These are phyloP conservation scores for Taenioides sp. DNA, from an alignment of 2,797 vertebrate species.

Conservation along the genomic window DNA sequence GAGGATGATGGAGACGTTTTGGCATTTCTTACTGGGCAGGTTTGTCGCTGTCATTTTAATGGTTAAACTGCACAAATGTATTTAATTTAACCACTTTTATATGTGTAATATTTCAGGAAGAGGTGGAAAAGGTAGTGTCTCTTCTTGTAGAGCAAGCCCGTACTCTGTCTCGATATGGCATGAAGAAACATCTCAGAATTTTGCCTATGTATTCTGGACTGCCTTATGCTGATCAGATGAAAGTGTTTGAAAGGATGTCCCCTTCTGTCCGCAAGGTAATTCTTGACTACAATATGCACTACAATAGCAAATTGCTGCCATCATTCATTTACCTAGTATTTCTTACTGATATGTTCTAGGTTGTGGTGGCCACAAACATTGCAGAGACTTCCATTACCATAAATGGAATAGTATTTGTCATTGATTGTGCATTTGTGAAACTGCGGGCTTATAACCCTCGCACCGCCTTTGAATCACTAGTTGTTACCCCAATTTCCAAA, in stretches of 20 bases:
- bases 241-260: conserved; percentile 90
- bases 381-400: conserved; percentile 98
- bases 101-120: conserved; percentile 78
- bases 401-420: conserved; percentile 89
- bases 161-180: conserved; percentile 86
- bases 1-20: conserved; percentile 94
- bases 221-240: conserved; percentile 93
- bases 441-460: conserved; percentile 92
- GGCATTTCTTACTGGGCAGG: conserved; percentile 97
- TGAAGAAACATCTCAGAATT: conserved; percentile 93
- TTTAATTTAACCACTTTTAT: background rate
- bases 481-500: conserved; percentile 95
- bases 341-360: conserved; percentile 68
- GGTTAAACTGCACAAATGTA: background rate
- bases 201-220: conserved; percentile 97
- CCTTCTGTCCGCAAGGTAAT: conserved; percentile 91
- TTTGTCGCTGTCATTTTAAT: conserved; percentile 49
- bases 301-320: background rate
- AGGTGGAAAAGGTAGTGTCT: conserved; percentile 94
- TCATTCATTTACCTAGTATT: background rate
- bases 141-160: conserved; percentile 93
- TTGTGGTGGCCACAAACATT: conserved; percentile 95
- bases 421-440: conserved; percentile 97
- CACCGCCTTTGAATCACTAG: conserved; percentile 92
- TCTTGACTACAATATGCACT: background rate